phyloP scores from a whole-genome alignment of 1,140 invertebrate species.

The Ectropis grisescens region DNA sequence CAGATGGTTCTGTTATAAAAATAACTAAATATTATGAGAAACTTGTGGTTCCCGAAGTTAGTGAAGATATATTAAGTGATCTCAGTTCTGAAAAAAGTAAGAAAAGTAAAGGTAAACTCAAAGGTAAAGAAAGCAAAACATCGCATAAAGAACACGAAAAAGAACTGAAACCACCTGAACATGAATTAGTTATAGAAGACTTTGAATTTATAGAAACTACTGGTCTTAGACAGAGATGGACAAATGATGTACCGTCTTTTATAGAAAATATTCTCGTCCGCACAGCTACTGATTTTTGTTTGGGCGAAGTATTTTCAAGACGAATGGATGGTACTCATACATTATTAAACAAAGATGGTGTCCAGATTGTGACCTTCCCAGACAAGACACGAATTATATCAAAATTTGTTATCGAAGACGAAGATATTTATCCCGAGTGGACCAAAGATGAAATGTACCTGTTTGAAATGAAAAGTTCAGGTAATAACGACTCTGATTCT shows the following conservation, averaged over 20 bases:
- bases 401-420: constrained; percentile 49
- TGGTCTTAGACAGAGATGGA: constrained; percentile 40
- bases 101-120: constrained; percentile 29
- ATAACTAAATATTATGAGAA: constrained; percentile 39
- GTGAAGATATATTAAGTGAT: constrained; percentile 19
- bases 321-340: constrained; percentile 69
- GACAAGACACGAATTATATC: constrained; percentile 69
- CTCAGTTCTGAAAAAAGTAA: constrained; percentile 35
- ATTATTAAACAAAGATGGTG: constrained; percentile 64
- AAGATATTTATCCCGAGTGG: constrained; percentile 52
- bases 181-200: constrained; percentile 43
- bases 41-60: constrained; percentile 11
- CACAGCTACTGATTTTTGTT: constrained; percentile 64
- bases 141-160: too few species aligned
- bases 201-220: constrained; percentile 40
- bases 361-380: constrained; percentile 53
- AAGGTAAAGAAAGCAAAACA: constrained; percentile 29
- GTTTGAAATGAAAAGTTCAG: too few species aligned
- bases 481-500: too few species aligned
- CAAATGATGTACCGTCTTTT: constrained; percentile 21
- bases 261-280: constrained; percentile 64
- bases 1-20: constrained; percentile 41
- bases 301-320: constrained; percentile 66
- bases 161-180: constrained; percentile 15
- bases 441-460: constrained; percentile 41